Percentiles rank a stretch among this genome's conserved stretches.
These are phyloP conservation scores for Aulostomus chinensis DNA, from an alignment of 2,797 vertebrate genomes.

Conservation along the genomic window DNA sequence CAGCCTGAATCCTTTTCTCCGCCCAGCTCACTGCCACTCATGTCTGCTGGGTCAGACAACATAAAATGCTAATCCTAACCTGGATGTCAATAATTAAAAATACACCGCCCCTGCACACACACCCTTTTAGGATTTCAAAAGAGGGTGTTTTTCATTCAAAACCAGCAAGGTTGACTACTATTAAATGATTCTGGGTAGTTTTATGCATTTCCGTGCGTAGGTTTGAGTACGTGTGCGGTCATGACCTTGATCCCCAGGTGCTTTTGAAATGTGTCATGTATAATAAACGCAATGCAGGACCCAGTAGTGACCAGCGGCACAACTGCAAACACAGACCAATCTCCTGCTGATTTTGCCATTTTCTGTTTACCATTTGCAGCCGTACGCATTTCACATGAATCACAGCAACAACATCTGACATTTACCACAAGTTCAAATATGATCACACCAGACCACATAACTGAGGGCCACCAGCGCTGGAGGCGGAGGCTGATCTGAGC, in stretches of 20 bases:
- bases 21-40: constrained; percentile 49
- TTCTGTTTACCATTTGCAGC: constrained; percentile 51
- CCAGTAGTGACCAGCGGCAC: constrained; percentile 50
- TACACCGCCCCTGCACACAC: constrained; percentile 22
- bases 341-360: constrained; percentile 64
- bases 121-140: constrained; percentile 48
- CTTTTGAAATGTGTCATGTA: constrained; percentile 60
- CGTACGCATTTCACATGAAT: constrained; percentile 52
- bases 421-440: constrained; percentile 63
- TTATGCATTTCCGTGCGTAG: background rate
- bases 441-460: constrained; percentile 45
- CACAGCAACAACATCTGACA: constrained; percentile 58
- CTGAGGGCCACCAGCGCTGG: constrained; percentile 21
- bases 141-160: constrained; percentile 30
- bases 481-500: constrained; percentile 39
- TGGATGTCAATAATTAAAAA: constrained; percentile 69
- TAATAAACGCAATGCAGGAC: constrained; percentile 54
- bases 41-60: constrained; percentile 51
- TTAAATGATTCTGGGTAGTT: constrained; percentile 6
- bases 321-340: constrained; percentile 49
- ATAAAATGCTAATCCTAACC: constrained; percentile 65
- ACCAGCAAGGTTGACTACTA: constrained; percentile 29
- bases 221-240: constrained; percentile 22
- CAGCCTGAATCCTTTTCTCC: constrained; percentile 60
- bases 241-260: constrained; percentile 64